Conservation (phyloP, 2,888 invertebrate genomes). For the Andrena flavipes region DNA sequence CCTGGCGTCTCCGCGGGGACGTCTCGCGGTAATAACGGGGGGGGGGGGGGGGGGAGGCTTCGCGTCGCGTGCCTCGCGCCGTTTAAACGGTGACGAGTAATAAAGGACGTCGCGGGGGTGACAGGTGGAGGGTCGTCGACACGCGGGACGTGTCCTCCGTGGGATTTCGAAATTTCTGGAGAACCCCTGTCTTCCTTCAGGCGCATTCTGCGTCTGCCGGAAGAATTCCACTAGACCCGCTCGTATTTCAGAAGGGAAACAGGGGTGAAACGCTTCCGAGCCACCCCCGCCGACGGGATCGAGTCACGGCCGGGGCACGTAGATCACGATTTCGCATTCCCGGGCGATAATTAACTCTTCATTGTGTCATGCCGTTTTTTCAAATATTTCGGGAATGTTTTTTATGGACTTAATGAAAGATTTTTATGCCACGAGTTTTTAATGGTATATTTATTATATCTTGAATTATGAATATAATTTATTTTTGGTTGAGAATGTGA, state of each 20-base stretch:
- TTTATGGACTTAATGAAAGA: too few species aligned
- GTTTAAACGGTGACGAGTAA: slow-evolving; percentile 65
- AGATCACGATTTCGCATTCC: slow-evolving; percentile 26
- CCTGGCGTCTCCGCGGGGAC: slow-evolving; percentile 31
- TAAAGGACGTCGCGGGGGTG: slow-evolving; percentile 55
- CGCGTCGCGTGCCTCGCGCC: slow-evolving; percentile 56
- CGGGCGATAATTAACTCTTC: slow-evolving; percentile 44
- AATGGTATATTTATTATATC: too few species aligned
- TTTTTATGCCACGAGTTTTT: too few species aligned
- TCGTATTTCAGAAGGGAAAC: not conserved
- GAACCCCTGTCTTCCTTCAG: not conserved
- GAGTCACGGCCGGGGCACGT: not conserved
- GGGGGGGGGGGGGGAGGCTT: slow-evolving; percentile 49
- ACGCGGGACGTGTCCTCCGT: slow-evolving; percentile 38
- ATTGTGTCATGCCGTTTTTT: too few species aligned
- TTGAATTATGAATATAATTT: too few species aligned
- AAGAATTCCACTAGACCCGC: not conserved
- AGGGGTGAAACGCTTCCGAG: not conserved
- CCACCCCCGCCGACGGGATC: not conserved
- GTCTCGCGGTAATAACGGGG: slow-evolving; percentile 62
- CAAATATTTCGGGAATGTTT: too few species aligned
- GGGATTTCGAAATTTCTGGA: slow-evolving; percentile 34
- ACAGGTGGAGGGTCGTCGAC: slow-evolving; percentile 51
- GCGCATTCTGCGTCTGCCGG: not conserved
- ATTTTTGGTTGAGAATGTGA: too few species aligned